Evolutionary conservation across 2,888 invertebrate species (phyloP).

Genomic region (Eupithecia pulchellata): DNA sequence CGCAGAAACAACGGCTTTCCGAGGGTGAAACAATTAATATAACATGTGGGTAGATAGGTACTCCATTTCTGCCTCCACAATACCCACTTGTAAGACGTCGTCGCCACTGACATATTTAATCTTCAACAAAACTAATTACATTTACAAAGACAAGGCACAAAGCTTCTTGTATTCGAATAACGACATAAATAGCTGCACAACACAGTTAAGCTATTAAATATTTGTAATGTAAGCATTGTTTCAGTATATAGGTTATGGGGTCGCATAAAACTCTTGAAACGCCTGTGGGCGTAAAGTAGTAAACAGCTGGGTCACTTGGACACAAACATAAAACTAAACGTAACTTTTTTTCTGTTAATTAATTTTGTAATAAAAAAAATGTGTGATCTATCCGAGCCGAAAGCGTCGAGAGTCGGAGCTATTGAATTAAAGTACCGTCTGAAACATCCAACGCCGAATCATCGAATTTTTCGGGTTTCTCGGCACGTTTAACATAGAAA

Average conservation of each 20-base stretch:
- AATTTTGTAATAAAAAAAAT: no score
- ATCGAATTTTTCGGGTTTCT: no score
- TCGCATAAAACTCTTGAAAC: constrained; percentile 46
- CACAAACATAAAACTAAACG: no score
- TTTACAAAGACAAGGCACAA: constrained; percentile 21
- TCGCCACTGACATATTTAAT: constrained; percentile 23
- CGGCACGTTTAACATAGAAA: no score
- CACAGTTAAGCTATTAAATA: constrained; percentile 52
- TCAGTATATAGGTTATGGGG: constrained; percentile 56
- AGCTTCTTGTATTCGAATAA: constrained; percentile 28
- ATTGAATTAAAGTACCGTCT: no score
- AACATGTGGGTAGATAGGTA: neutral
- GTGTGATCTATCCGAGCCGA: no score
- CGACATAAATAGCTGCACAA: constrained; percentile 13
- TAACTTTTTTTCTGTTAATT: no score
- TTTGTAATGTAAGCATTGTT: constrained; percentile 48
- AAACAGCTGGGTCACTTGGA: constrained; percentile 9
- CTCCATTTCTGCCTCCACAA: neutral
- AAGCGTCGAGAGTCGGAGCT: no score
- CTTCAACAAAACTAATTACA: constrained; percentile 30
- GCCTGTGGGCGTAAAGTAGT: constrained; percentile 35
- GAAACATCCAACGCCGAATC: no score
- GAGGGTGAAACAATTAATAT: no score
- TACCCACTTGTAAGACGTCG: neutral
- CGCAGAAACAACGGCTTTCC: no score